phyloP scores from a whole-genome alignment of 2,888 invertebrate species.

The Lasioglossum figueresi region DNA sequence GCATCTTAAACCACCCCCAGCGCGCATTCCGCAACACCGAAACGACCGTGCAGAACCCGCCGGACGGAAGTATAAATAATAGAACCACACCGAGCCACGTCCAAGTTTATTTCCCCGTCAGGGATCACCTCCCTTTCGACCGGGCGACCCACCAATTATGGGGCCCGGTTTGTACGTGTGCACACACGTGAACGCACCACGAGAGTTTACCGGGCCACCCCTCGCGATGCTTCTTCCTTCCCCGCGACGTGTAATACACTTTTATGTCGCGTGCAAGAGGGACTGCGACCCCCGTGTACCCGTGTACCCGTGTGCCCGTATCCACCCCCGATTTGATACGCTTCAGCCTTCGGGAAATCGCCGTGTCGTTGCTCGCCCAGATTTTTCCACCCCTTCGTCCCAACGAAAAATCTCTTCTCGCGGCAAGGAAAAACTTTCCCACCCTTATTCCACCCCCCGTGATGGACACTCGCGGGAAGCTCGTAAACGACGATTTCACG shows the following conservation, averaged over 20 bases:
- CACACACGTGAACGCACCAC: conserved; percentile 24
- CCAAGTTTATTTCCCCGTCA: conserved; percentile 47
- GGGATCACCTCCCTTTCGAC: conserved; percentile 46
- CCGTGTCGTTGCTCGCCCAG: conserved; percentile 44
- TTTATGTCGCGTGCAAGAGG: conserved; percentile 72
- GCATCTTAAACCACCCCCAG: conserved; percentile 1
- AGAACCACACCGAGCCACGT: conserved; percentile 23
- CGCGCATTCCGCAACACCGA: conserved; percentile 13
- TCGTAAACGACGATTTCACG: conserved; percentile 25
- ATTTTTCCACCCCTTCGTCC: conserved; percentile 28
- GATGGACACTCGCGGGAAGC: conserved; percentile 26
- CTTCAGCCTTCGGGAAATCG: conserved; percentile 59
- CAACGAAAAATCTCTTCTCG: conserved; percentile 41
- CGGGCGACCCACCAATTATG: conserved; percentile 44
- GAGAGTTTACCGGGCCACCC: conserved; percentile 29
- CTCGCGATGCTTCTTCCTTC: conserved; percentile 63
- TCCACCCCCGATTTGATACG: conserved; percentile 65
- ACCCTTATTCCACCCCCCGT: neutral
- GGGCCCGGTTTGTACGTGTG: conserved; percentile 22
- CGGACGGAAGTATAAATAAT: conserved; percentile 46
- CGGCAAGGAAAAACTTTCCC: conserved; percentile 29
- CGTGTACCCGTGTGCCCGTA: conserved; percentile 25
- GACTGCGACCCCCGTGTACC: conserved; percentile 61
- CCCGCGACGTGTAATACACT: conserved; percentile 74
- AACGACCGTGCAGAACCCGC: conserved; percentile 4